Evolutionary conservation across 2,888 invertebrate genomes (phyloP), one percentile per base, ranked within the genome.

Genomic region (Aporophyla lueneburgensis): DNA sequence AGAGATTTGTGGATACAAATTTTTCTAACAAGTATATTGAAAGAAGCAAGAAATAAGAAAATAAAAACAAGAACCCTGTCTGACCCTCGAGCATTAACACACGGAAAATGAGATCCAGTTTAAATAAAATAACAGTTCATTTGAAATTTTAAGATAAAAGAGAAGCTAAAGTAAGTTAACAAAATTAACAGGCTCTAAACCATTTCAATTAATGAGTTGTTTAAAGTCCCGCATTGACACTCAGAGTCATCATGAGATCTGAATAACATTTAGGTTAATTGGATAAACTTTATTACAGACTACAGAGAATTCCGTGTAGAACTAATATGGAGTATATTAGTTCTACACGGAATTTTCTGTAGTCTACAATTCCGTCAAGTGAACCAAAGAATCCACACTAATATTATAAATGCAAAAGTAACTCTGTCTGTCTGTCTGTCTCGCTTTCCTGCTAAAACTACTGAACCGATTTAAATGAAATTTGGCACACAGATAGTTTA

Each of bases 231-330:
- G 68, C 12, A 46, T 33, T 43, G 16, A 53, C 24, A 76, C 46
- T 40, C 24, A n/a, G 10, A 61, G 53, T 53, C 51, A 59, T 69
- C 78, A 61, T 53, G 24, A 76, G n/a, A 53, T 59, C 43, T 43
- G n/a, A 66, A 76, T 43, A 19, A 78, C 46, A 78, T 43, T 14
- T 19, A 43, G 19, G 56, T 40, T 58, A 76, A 43, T 53, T 69
- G 58, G 21, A 59, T 9, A 9, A 53, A 62, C 40, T 53, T 54
- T 70, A 54, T 40, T 54, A 49, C 33, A 40, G 9, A 54, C 14
- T 40, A 49, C 2, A n/a, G 9, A 62, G 21, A 51, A 59, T 51
- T 43, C 27, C 27, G 14, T 14, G 51, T 46, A 46, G 12, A 33
- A 46, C 7, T 58, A 58, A 27, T 27, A 58, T 16, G n/a, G n/a